Conservation (phyloP, 2,797 vertebrate species). For the Etheostoma perlongum region DNA sequence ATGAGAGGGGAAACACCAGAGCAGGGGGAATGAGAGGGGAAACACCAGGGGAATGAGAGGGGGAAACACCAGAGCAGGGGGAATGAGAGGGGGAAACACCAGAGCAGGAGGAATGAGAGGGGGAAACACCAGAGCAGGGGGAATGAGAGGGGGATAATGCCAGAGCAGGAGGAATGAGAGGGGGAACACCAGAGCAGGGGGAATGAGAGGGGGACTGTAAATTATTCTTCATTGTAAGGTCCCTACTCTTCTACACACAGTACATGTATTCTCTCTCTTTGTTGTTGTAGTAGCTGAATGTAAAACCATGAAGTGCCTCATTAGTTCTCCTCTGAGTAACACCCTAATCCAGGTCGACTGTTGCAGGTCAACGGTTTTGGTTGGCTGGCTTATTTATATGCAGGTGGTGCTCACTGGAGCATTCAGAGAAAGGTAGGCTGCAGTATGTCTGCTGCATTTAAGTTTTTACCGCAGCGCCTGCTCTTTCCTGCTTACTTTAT, state of each 20-base stretch:
- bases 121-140: no score
- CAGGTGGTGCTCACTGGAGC: slow-evolving; percentile 44
- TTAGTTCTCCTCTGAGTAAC: slow-evolving; percentile 36
- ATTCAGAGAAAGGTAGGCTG: slow-evolving; percentile 34
- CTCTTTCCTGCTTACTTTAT: background rate
- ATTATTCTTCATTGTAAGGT: no score
- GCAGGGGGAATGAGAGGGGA: no score
- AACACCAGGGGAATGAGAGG: no score
- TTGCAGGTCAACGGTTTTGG: slow-evolving; percentile 60
- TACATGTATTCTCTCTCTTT: background rate
- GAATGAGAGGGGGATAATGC: no score
- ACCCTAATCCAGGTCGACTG: slow-evolving; percentile 50
- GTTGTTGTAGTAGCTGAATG: background rate
- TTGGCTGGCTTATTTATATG: slow-evolving; percentile 48
- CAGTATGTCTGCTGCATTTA: slow-evolving; percentile 22
- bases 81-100: no score
- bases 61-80: no score
- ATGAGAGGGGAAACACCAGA: no score
- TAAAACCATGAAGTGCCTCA: slow-evolving; percentile 29
- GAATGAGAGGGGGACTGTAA: background rate
- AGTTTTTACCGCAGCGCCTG: slow-evolving; percentile 13
- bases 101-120: no score
- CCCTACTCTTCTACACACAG: background rate
- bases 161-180: no score
- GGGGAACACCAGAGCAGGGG: no score